Evolutionary conservation across 2,113 vertebrate species (phyloP), one percentile per base, ranked within the genome.

Genomic region (Dicentrarchus labrax): DNA sequence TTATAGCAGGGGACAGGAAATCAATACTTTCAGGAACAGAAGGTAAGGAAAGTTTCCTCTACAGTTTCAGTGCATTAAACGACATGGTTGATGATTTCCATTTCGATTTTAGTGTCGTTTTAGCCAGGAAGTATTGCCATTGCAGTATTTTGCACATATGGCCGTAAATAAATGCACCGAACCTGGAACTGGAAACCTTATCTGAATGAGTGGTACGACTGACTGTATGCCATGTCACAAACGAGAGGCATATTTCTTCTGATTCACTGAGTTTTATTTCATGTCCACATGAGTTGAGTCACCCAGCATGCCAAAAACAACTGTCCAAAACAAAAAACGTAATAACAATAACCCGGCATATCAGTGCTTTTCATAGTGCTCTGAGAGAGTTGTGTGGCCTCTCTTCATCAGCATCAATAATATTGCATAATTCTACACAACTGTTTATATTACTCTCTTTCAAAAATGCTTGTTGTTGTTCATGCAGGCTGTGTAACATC

Each of bases 181-280:
- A 80, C n/a, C 24, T 50, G 48, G 30, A 71, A n/a, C 16, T 21
- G 54, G 30, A 62, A 59, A 30, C 21, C 39, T 62, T 39, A 8
- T 61, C 54, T 61, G 43, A 70, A 68, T 36, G 51, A 72, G 21
- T 19, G 21, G 21, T 12, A 15, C 17, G 6, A n/a, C 1, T 6
- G 16, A 5, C 3, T n/a, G 24, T 69, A 36, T 61, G 57, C 22
- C n/a, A 11, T 41, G 48, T 62, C 76, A 85, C 57, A 87, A 73
- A 73, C 74, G 5, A 84, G 24, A 86, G 51, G n/a, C 82, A 70
- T 74, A n/a, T 76, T 75, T 82, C 39, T 60, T 86, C 59, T 54
- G 73, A 78, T 64, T 88, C 70, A 51, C 59, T 39, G 38, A 87
- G 21, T 70, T 91, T 89, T 90, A 88, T 90, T 93, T 87, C 39